Conservation (phyloP, 2,797 vertebrate genomes). For the Oreochromis grahami region DNA sequence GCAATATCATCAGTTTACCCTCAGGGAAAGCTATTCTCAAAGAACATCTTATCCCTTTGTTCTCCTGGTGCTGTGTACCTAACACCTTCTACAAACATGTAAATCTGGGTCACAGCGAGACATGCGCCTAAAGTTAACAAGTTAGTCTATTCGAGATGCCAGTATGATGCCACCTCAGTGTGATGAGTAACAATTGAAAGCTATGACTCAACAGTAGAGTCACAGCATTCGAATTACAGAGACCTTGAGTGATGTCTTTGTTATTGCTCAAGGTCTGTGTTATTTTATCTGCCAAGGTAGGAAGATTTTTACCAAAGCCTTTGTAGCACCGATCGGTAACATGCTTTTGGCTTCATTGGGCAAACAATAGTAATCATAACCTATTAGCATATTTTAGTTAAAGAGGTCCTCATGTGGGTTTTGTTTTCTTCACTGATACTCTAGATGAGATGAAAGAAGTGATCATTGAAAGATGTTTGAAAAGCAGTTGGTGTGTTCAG, state of each 20-base stretch:
- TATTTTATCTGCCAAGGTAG: not conserved
- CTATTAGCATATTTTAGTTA: not conserved
- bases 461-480: not conserved
- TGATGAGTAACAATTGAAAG: not conserved
- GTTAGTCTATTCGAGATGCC: not conserved
- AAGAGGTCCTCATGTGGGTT: not conserved
- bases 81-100: not conserved
- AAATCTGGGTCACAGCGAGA: not conserved
- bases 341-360: not conserved
- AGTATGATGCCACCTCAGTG: not conserved
- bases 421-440: not conserved
- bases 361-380: not conserved
- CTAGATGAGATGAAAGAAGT: not conserved
- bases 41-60: not conserved
- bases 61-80: not conserved
- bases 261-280: not conserved
- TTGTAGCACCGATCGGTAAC: not conserved
- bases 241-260: not conserved
- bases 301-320: not conserved
- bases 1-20: not conserved
- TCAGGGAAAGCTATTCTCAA: not conserved
- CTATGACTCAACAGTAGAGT: not conserved
- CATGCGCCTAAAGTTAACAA: not conserved
- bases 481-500: not conserved
- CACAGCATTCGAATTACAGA: not conserved